Evolutionary conservation across 2,113 vertebrate species (phyloP).

Genomic region (Sakesphorus luctuosus): DNA sequence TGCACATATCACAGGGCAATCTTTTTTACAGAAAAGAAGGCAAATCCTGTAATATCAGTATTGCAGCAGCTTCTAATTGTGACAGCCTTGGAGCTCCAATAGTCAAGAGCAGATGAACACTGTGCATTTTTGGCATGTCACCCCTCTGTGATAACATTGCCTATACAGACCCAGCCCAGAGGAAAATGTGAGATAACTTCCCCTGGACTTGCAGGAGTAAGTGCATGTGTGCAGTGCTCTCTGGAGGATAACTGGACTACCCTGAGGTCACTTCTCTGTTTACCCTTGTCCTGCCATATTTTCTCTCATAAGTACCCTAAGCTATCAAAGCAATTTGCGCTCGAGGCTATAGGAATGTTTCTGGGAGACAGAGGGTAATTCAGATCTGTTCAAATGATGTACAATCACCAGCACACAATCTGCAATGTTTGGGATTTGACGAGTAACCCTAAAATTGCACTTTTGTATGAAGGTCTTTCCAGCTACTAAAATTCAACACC

Average conservation of each 20-base stretch:
- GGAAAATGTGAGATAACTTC: background rate
- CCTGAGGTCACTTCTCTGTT: background rate
- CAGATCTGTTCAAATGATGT: background rate
- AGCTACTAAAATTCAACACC: background rate
- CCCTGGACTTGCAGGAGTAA: background rate
- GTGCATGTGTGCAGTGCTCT: accelerated
- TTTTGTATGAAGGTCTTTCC: background rate
- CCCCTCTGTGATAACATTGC: background rate
- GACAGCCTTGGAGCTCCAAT: background rate
- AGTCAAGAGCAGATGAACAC: background rate
- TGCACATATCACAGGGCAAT: no score
- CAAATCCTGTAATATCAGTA: background rate
- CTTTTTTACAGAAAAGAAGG: background rate
- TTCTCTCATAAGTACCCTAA: background rate
- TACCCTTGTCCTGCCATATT: background rate
- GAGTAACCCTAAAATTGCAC: background rate
- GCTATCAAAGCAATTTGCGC: background rate
- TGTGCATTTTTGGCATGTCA: background rate
- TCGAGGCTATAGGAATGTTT: background rate
- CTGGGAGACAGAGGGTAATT: background rate
- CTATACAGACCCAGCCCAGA: accelerated
- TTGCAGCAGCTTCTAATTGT: background rate
- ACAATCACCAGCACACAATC: background rate
- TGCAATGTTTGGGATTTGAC: background rate
- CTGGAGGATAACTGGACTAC: background rate